Base-by-base conservation (phyloP, 2,113 vertebrate species). In the Bettongia penicillata region DNA sequence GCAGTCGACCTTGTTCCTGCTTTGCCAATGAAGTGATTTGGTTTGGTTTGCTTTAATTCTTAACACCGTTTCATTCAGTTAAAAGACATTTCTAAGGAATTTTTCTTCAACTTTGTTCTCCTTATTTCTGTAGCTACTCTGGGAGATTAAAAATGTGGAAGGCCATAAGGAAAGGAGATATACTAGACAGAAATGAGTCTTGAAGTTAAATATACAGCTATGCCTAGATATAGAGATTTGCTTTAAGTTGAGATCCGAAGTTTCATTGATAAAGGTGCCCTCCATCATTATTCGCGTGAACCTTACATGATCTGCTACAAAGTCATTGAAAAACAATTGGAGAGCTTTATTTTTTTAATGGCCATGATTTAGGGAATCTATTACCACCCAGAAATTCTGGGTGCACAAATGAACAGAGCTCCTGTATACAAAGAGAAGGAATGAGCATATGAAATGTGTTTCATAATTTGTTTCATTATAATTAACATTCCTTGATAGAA, bases 161-260 rank as follows among this genome's bases (percentile, higher is more conserved):
- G 97, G 23, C 51, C 92, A 89, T 95, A 93, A 94, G 89, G 89
- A 97, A 97, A 97, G 53, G 94, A 96, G 25, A 91, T 52, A 47
- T 95, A 96, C 53, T 93, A 97, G 93, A 95, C 93, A 97, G 92
- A 94, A 98, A 91, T 16, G 23, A 96, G 51, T 23, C 90, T 91
- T 96, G 51, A 96, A 92, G 92, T 94, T 22, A 31, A 68, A 84
- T 43, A 84, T 84, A 84, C 12, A 37, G 31, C 14, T 77, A 8
- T 77, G 89, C 24, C 89, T 26, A 96, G 89, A 37, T 37, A 11
- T 1, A 14, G 31, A 37, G 31, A 97, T 97, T 96, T 96, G 94
- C 53, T 91, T 98, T 93, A 93, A 89, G 95, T 91, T 94, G 24
- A 51, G 51, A 95, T 92, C 95, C 91, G 25, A 89, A 94, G 48